Evolutionary conservation across 2,113 vertebrate species (phyloP), one percentile per base, ranked within the genome.

Genomic region (Pipa parva): DNA sequence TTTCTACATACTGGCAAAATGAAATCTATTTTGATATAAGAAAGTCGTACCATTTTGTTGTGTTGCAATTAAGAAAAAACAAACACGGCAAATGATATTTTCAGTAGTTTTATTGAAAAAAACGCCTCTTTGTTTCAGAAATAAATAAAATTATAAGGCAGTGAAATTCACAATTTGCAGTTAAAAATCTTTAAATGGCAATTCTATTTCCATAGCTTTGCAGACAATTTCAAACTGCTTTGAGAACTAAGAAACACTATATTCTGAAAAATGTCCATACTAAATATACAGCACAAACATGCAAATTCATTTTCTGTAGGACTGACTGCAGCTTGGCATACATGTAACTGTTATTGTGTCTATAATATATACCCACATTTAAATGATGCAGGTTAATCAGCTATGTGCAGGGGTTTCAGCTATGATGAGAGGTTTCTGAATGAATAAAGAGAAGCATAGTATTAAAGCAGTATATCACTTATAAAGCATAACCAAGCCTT

Each of bases 101-200:
- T 99, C 95, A 97, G 96, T 98, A 97, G 96, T 99, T 99, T 99
- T 99, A 99, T 99, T 99, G 94, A 97, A 98, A 98, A 98, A 97
- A 99, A 97, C 95, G 95, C 95, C 93, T 98, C 94, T 92, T 95
- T 92, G 88, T 92, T 96, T 95, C 91, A 95, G 95, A 98, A 99
- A 99, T 98, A 98, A 99, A 99, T 98, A 97, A 89, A 86, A 90
- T 97, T 93, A 93, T 94, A 92, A 95, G 94, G 94, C 93, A 90
- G 92, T 95, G 90, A 91, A 93, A 95, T 95, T 97, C 93, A 96
- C 95, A 97, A 95, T 95, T 87, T 93, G 94, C 93, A 93, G 93
- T 91, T 93, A 85, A 87, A 77, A 93, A 93, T 93, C 91, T 85
- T 87, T 91, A 90, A 90, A 89, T 88, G 93, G 90, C 92, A 93